phyloP scores from a whole-genome alignment of 1,140 invertebrate genomes.

The Sycobia sp. region DNA sequence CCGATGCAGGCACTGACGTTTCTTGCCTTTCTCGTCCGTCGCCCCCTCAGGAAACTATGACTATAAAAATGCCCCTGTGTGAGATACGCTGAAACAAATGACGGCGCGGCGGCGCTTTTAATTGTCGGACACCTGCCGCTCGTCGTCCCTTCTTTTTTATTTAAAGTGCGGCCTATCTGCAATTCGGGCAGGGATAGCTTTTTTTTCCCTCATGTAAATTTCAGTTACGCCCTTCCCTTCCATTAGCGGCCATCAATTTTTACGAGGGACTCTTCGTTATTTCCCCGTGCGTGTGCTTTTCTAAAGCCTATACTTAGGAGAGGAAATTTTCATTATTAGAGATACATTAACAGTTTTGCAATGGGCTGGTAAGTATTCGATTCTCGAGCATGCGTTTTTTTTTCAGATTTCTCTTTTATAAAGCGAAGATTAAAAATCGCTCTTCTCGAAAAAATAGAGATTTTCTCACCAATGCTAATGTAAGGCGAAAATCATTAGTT shows the following conservation, averaged over 20 bases:
- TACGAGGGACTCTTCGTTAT: too few species aligned
- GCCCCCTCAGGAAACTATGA: slow-evolving; percentile 33
- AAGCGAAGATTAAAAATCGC: too few species aligned
- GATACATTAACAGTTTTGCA: too few species aligned
- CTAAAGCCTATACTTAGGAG: too few species aligned
- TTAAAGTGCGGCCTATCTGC: neutral
- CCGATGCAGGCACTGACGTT: slow-evolving; percentile 19
- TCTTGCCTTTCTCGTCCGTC: slow-evolving; percentile 7
- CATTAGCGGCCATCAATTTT: slow-evolving; percentile 5
- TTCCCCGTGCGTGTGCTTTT: too few species aligned
- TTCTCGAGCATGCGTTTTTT: too few species aligned
- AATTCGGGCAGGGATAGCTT: neutral
- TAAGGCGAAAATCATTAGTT: too few species aligned
- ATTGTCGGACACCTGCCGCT: slow-evolving; percentile 23
- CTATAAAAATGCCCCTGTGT: slow-evolving; percentile 28
- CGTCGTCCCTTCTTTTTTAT: neutral
- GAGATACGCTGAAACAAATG: slow-evolving; percentile 16
- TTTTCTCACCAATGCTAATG: too few species aligned
- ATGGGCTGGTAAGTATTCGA: too few species aligned
- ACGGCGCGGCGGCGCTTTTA: slow-evolving; percentile 14
- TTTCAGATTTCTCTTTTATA: too few species aligned
- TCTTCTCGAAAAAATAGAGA: too few species aligned
- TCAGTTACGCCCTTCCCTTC: neutral
- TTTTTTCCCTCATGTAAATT: slow-evolving; percentile 21
- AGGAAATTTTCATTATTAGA: too few species aligned